Evolutionary conservation across 2,113 vertebrate genomes (phyloP).

Genomic region (Cisticola juncidis): DNA sequence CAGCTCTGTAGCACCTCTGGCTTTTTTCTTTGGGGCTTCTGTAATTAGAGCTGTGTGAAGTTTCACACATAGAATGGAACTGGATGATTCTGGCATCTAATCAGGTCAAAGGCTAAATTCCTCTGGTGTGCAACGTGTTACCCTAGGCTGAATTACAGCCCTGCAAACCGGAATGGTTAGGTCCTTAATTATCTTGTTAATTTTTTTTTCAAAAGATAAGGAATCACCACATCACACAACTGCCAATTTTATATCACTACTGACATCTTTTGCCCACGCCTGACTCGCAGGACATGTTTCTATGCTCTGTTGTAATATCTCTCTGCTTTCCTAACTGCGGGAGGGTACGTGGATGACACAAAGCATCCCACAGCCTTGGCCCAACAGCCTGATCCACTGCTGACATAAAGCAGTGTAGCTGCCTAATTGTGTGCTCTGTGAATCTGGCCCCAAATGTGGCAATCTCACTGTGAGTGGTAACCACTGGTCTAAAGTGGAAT

Average conservation of each 20-base stretch:
- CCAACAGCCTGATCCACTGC: not conserved
- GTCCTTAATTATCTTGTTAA: constrained; percentile 12
- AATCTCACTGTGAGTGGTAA: not conserved
- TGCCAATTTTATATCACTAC: not conserved
- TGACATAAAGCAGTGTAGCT: not conserved
- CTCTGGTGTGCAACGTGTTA: constrained; percentile 20
- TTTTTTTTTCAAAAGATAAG: not conserved
- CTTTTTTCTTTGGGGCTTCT: constrained; percentile 43
- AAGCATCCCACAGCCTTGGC: not conserved
- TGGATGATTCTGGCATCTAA: constrained; percentile 50
- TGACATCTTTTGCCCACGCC: not conserved
- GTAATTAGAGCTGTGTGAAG: constrained; percentile 59
- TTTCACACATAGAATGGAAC: constrained; percentile 50
- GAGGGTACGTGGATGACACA: not conserved
- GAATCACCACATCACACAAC: not conserved
- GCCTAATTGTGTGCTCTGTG: not conserved
- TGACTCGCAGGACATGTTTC: not conserved
- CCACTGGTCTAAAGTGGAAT: not conserved
- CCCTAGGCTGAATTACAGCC: constrained; percentile 15
- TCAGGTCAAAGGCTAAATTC: constrained; percentile 65
- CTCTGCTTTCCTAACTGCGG: not conserved
- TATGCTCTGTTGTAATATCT: not conserved
- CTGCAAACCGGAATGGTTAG: not conserved
- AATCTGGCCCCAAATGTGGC: not conserved
- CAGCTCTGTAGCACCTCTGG: constrained; percentile 5